Evolutionary conservation across 1,140 invertebrate genomes (phyloP).

Genomic region (Zaprionus lachaisei): DNA sequence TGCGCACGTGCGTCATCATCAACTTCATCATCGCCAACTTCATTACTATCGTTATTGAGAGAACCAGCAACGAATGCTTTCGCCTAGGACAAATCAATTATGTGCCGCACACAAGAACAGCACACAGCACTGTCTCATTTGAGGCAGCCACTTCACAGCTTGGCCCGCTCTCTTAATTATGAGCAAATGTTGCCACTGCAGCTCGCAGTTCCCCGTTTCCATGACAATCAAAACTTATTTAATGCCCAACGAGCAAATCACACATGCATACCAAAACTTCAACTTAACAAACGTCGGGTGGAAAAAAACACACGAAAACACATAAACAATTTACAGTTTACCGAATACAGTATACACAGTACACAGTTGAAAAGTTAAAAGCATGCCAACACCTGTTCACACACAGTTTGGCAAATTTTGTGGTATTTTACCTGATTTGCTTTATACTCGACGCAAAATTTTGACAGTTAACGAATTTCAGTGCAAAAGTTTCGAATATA

Average conservation of each 20-base stretch:
- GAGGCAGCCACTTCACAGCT: slow-evolving; percentile 10
- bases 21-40: slow-evolving; percentile 9
- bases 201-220: slow-evolving; percentile 55
- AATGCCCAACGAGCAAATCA: slow-evolving; percentile 62
- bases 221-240: slow-evolving; percentile 74
- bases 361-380: slow-evolving; percentile 75
- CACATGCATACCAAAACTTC: slow-evolving; percentile 42
- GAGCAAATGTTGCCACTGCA: slow-evolving; percentile 59
- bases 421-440: slow-evolving; percentile 69
- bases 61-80: slow-evolving; percentile 41
- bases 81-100: slow-evolving; percentile 72
- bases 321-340: slow-evolving; percentile 49
- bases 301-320: slow-evolving; percentile 26
- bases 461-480: slow-evolving; percentile 75
- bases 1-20: slow-evolving; percentile 65
- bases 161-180: slow-evolving; percentile 56
- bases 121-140: slow-evolving; percentile 11
- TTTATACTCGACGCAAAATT: slow-evolving; percentile 55
- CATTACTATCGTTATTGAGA: slow-evolving; percentile 12
- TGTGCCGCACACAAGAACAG: slow-evolving; percentile 25
- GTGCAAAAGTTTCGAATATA: slow-evolving; percentile 67
- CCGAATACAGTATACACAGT: slow-evolving; percentile 40
- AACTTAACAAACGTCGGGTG: slow-evolving; percentile 29
- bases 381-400: slow-evolving; percentile 68
- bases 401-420: slow-evolving; percentile 55